Evolutionary conservation across 2,888 invertebrate species (phyloP), one percentile per base, ranked within the genome.

Genomic region (Trachelus tabidus): DNA sequence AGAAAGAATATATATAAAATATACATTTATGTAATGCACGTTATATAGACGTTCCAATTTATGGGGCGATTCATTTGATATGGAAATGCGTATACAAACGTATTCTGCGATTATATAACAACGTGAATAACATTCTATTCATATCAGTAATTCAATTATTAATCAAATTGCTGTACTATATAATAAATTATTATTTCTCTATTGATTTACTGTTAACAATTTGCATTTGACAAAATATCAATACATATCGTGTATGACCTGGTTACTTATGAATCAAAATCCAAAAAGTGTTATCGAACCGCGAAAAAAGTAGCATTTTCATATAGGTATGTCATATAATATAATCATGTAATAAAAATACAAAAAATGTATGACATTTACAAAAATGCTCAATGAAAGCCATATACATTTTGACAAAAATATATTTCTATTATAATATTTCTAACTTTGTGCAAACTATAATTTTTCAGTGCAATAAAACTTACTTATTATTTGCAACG

Each of bases 401-500:
- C 56, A 15, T 2, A 56, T 23, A 56, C 0, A 56, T 56, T 56
- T 56, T 23, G 9, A 56, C 9, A 2, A 23, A 56, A 56, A 23
- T 56, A 23, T 2, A 23, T 56, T 23, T 56, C 23, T 23, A 56
- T 9, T 23, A 12, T 3, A 35, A 3, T 35, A 23, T 56, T 23
- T 0, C 1, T 56, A 56, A 2, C 56, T 56, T 23, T 15, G 15
- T 1, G 6, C 1, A 6, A 56, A 15, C 23, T 23, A 6, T 56
- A 15, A 56, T 23, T 56, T 9, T 56, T 56, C 9, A 9, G 4
- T 56, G 15, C 56, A 23, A 56, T 23, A 71, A 31, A 71, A 31
- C 86, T 82, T 78, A 91, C 90, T 88, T 91, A 81, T 91, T 92
- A 75, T 91, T 90, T 35, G 92, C 92, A 33, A 92, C 91, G 34